Evolutionary conservation across 1,140 invertebrate genomes (phyloP), one percentile per base, ranked within the genome.

Genomic region (Kradibia gibbosae): DNA sequence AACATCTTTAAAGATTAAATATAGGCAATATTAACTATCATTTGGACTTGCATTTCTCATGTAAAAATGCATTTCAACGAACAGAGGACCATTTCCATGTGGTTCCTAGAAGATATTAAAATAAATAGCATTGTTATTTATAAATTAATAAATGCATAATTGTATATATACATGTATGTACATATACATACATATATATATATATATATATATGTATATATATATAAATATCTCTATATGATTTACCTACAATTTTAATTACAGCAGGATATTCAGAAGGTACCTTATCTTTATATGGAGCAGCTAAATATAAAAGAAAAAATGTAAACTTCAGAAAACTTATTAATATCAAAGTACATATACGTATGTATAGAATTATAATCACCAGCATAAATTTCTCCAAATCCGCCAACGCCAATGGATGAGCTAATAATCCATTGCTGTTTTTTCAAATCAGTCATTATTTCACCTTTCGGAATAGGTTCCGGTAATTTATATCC

Each of bases 61-160:
- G 89, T 98, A 99, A 91, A 98, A 98, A 91, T 98, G 95, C 93
- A 98, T 97, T 93, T 99, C 98, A 73, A 98, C 96, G 93, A 98
- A 99, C 1, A 99, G 89, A 20, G 98, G 97, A 1, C 98, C 98
- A 94, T 98, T 99, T 75, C 93, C 94, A 92, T 96, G 95, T 28
- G 97, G 97, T 92, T 98, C 97, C 96, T 98, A 86, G 90, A 87
- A 75, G 81, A 80, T 83, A 86, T 81, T 76, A 84, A 78, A 74
- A 83, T 74, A 70, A 77, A n/a, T n/a, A n/a, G n/a, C n/a, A n/a
- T 75, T 75, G 82, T 57, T 36, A 82, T 70, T 75, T 57, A 74
- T 22, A 78, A 62, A 80, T 80, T 45, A 81, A 34, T 25, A 73
- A n/a, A n/a, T n/a, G n/a, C n/a, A n/a, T n/a, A n/a, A n/a, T n/a